Evolutionary conservation across 2,888 invertebrate species (phyloP), one percentile per base, ranked within the genome.

Genomic region (Rhingia rostrata): DNA sequence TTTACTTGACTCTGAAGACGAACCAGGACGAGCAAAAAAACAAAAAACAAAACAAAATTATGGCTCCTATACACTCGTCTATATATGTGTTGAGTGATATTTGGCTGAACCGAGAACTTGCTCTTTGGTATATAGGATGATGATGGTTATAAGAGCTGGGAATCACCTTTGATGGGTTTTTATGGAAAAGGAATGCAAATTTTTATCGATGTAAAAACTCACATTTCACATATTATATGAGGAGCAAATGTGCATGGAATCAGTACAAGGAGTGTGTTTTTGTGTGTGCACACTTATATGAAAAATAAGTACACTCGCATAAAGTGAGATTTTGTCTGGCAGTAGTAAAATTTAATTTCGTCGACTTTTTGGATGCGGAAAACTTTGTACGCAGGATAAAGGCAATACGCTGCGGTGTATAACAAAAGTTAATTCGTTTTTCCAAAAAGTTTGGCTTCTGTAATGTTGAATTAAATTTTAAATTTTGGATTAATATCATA

Each of bases 151-250:
- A 63, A 79, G 79, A 69, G 69, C 73, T 64, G 35, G 60, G 63
- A 74, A 69, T 83, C 79, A 73, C 79, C 83, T 83, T 83, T 79
- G 83, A 83, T 69, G 78, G 72, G 61, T 74, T 61, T 83, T 79
- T 45, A 51, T 78, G 61, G 54, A 53, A 67, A 72, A 54, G 66
- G 58, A 77, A 72, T 77, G 82, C 49, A 82, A 77, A 78, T 83
- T 83, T 73, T 58, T 72, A 64, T 81, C 64, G 56, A 45, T 9
- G 37, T 12, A 45, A 39, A 14, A 35, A 35, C 6, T 30, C 49
- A 22, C 9, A 10, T 12, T 54, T 37, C 7, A 14, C 49, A 32
- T 41, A 41, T 10, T 22, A 30, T 35, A 35, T 61, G 47, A 53
- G 43, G 5, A 60, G 7, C 32, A 53, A 69, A 49, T 63, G 22